A percentile compares a stretch with the other conserved stretches of the same genome.
These are phyloP conservation scores for Hiodon alosoides DNA, from an alignment of 2,113 vertebrate species.

Conservation along the genomic window DNA sequence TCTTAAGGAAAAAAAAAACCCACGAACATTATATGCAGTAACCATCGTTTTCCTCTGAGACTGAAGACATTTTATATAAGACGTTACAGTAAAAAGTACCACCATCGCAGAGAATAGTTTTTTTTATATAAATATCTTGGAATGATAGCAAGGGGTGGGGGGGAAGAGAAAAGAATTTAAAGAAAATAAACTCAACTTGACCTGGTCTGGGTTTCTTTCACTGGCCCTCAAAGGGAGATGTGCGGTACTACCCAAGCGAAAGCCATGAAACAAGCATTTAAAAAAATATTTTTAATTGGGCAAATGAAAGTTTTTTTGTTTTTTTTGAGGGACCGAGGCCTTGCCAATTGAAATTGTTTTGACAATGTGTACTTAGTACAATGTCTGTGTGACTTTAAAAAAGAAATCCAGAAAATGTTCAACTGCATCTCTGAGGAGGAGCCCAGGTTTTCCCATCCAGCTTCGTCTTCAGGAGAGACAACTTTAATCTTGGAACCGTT, in stretches of 20 bases:
- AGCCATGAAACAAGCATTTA: slow-evolving; percentile 4
- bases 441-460: slow-evolving; percentile 10
- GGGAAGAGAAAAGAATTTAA: slow-evolving; percentile 20
- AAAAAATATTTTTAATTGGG: slow-evolving; percentile 29
- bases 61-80: slow-evolving; percentile 25
- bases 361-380: slow-evolving; percentile 14
- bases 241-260: slow-evolving; percentile 28
- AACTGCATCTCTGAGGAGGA: slow-evolving; percentile 28
- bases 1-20: slow-evolving; percentile 35
- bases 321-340: not conserved
- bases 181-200: slow-evolving; percentile 21
- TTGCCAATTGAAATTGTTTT: slow-evolving; percentile 12
- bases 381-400: slow-evolving; percentile 24
- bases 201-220: slow-evolving; percentile 23
- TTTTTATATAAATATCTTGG: slow-evolving; percentile 31
- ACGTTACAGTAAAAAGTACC: slow-evolving; percentile 26
- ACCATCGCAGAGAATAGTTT: slow-evolving; percentile 30
- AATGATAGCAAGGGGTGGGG: not conserved
- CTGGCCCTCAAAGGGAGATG: slow-evolving; percentile 41
- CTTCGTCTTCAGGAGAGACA: slow-evolving; percentile 25
- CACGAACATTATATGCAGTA: slow-evolving; percentile 35
- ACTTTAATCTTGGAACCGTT: not conserved
- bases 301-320: slow-evolving; percentile 27
- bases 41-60: slow-evolving; percentile 35
- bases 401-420: slow-evolving; percentile 24